These are phyloP conservation scores for Tachysurus vachellii DNA, from an alignment of 2,113 vertebrate species.

Conservation along the genomic window DNA sequence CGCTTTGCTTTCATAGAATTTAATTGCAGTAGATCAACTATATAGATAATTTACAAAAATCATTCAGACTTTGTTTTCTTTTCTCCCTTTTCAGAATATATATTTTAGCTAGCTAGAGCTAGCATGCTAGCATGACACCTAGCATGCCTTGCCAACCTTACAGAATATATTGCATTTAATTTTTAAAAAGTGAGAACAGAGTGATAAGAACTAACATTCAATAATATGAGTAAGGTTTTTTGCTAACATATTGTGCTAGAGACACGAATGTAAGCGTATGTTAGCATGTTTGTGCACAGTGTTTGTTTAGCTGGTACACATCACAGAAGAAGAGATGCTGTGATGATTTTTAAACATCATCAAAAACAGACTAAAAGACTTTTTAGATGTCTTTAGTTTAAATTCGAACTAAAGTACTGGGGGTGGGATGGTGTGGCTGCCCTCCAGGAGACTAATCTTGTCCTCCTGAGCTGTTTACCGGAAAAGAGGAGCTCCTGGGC, in stretches of 20 bases:
- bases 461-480: constrained; percentile 54
- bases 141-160: neutral
- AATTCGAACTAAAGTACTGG: neutral
- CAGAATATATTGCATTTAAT: neutral
- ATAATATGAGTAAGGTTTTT: too few species aligned
- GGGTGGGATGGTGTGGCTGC: constrained; percentile 54
- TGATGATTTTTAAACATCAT: neutral
- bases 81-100: neutral
- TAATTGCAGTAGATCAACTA: too few species aligned
- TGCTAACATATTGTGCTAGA: neutral
- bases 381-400: too few species aligned
- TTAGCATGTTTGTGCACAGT: neutral
- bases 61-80: neutral
- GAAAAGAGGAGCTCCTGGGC: constrained; percentile 64
- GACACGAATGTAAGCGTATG: neutral
- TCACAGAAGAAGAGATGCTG: neutral
- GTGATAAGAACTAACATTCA: neutral
- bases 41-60: too few species aligned
- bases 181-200: neutral
- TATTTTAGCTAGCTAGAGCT: neutral
- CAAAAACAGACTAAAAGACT: too few species aligned
- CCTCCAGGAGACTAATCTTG: constrained; percentile 68
- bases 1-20: too few species aligned
- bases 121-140: neutral
- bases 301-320: neutral